Evolutionary conservation across 1,140 invertebrate genomes (phyloP), one percentile per base, ranked within the genome.

Genomic region (Mycetomoellerius zeteki): DNA sequence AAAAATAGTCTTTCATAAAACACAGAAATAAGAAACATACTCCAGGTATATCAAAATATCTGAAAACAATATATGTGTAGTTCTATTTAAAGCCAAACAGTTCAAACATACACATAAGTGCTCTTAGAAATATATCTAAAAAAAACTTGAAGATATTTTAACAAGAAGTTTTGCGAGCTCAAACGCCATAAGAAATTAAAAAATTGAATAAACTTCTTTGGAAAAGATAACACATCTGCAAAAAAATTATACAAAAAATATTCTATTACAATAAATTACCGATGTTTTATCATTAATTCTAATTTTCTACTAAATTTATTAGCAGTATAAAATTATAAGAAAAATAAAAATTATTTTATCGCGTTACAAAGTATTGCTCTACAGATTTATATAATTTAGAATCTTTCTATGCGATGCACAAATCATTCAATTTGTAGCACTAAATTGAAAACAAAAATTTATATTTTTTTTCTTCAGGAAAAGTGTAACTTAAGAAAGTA

Each of bases 11-110:
- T 33, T 67, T 21, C 30, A 6, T 14, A 14, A 69, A 37, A 69
- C 6, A 69, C 2, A 69, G 27, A 54, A 33, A 30, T 24, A 67
- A 80, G 27, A 80, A 65, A 64, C n/a, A 76, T 76, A 24, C 50
- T 5, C 12, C n/a, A 21, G 14, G 56, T 60, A n/a, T 43, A 62
- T 62, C 43, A 43, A 76, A 37, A 72, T 54, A 12, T 77, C 16
- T 21, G 5, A 77, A 60, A 58, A 37, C 21, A 24, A 37, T 58
- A 19, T 24, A 3, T 75, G n/a, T 16, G 54, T 54, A 21, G 21
- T 56, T 73, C 4, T 56, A 37, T 16, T 37, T 27, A 54, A 73
- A 73, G 33, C n/a, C 27, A 56, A 73, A 56, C 69, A 54, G 8
- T 54, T 56, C 0, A 52, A 54, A 30, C 16, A 54, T 16, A 71